Evolutionary conservation across 2,113 vertebrate species (phyloP).

Genomic region (Spea bombifrons): DNA sequence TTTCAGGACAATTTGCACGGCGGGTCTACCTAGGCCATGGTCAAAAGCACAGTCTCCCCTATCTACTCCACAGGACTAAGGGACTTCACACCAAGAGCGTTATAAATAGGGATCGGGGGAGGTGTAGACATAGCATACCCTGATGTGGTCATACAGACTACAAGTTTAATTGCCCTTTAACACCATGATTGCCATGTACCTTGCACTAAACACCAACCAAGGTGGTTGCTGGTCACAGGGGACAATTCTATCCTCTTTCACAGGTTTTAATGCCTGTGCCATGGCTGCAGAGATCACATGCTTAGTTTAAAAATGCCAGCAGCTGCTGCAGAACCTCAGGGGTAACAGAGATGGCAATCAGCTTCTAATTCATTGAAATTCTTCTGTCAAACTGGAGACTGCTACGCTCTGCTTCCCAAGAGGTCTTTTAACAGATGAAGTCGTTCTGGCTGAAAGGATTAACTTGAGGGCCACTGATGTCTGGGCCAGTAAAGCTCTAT

Average conservation of each 20-base stretch:
- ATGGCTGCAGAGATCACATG: too few relatives aligned
- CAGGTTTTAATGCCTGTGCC: too few relatives aligned
- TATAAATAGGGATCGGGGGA: conserved; percentile 39
- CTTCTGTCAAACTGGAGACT: background rate
- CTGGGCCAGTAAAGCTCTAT: background rate
- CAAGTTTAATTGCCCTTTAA: too few relatives aligned
- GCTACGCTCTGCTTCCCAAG: background rate
- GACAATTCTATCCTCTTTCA: too few relatives aligned
- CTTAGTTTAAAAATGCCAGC: background rate
- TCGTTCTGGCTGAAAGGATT: background rate
- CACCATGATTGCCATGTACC: too few relatives aligned
- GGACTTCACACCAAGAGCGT: conserved; percentile 2
- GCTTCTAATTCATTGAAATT: background rate
- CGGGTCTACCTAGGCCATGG: background rate
- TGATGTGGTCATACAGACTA: conserved; percentile 9
- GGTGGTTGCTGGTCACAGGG: too few relatives aligned
- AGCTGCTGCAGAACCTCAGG: background rate
- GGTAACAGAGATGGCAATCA: background rate
- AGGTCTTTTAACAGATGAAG: background rate
- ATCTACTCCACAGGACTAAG: conserved; percentile 3
- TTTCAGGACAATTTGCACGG: too few relatives aligned
- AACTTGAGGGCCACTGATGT: background rate
- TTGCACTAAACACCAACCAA: too few relatives aligned
- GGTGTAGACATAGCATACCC: conserved; percentile 18
- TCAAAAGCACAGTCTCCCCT: background rate